Base-by-base conservation (phyloP, 2,113 vertebrate species). In the Motacilla tschutschensis region DNA sequence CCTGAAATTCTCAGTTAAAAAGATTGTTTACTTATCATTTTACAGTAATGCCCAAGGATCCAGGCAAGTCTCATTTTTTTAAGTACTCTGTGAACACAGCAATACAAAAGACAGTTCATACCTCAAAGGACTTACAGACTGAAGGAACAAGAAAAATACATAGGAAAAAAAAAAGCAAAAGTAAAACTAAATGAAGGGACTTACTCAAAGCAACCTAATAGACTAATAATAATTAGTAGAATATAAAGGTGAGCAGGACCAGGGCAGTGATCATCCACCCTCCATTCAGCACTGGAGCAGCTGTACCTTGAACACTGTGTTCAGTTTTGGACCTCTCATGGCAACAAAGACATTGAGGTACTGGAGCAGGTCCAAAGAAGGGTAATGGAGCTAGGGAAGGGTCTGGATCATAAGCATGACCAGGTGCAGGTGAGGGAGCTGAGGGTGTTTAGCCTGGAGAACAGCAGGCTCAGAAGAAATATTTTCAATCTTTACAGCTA, bases 371-470 rank as follows among this genome's bases (percentile, higher is more conserved):
- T 40, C 17, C 57, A 53, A 6, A 47, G 46, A 46, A 48, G 14
- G 5, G 4, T 21, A n/a, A 0, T 0, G 2, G 2, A 36, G 7
- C 21, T 67, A 14, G 5, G 13, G 31, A 35, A 3, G 16, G 21
- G 8, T 25, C 12, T 87, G n/a, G 21, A 63, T 12, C 12, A 22
- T 35, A 40, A 22, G 48, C 15, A 8, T 5, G 14, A 17, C 10
- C 10, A 17, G 31, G 17, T 12, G 19, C n/a, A 50, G 48, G 24
- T 38, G 48, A 44, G 17, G 12, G 6, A 75, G n/a, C 8, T 54
- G 47, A 19, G 13, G 8, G 3, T 47, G 8, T 14, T 54, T 28
- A 41, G 4, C 8, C 28, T 63, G 24, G n/a, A 57, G 4, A 38
- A 21, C 12, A 20, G 43, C 8, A 57, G 28, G 14, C 5, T 63